Base-by-base conservation (phyloP, 2,888 invertebrate species). In the Diabrotica balteata region DNA sequence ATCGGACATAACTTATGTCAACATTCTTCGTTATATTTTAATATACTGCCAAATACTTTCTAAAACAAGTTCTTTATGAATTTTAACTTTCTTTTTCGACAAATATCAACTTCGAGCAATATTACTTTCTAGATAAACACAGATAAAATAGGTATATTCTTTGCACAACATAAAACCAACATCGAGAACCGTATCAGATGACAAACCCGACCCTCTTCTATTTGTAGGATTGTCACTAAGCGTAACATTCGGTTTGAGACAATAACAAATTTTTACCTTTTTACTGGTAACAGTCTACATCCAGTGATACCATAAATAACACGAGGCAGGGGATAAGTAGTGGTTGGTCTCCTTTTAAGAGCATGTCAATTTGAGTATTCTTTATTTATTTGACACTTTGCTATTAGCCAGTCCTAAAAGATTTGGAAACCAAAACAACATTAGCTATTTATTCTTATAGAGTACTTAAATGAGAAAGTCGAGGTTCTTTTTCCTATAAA, bases 231-330 rank as follows among this genome's bases (percentile, higher is more conserved):
- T 47, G 47, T 47, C 7, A 6, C 7, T 10, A 10, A 47, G 10
- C 7, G 47, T 9, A 47, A 47, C 8, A 47, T 47, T 47, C 8
- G 8, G 9, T 8, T 47, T 47, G 47, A 47, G 47, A 47, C 47
- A 47, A 47, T 47, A 47, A 47, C 47, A 47, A 47, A 47, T 47
- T 47, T 32, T 47, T 47, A 47, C 47, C 47, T 47, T 46, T 46
- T 46, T 46, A 46, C 46, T 9, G 46, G 46, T 8, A 7, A 46
- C 46, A 10, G 47, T 9, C 47, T 47, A 47, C 10, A 47, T 10
- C 47, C 47, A 47, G 8, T 10, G 47, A 47, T 47, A 47, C 10
- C 47, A 10, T 47, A 47, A 47, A 47, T 47, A 47, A 9, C 47
- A 47, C 47, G 6, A 9, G 6, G 47, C 47, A 47, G 10, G 47